Percentiles rank a stretch among this genome's conserved stretches.
Evolutionary conservation across 1,140 invertebrate genomes (phyloP).

Genomic region (Chrysopa pallens): DNA sequence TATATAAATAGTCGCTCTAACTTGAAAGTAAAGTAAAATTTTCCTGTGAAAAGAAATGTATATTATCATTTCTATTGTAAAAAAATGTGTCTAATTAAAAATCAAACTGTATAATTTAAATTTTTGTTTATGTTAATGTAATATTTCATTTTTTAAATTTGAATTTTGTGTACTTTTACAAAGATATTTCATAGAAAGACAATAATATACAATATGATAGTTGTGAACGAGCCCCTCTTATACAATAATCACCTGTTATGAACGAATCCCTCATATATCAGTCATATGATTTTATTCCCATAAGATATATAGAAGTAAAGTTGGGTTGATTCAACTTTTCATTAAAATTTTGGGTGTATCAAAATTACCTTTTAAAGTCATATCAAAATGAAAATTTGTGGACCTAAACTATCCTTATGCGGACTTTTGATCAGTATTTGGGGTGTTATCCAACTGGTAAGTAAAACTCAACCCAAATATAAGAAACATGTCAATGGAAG

Average conservation of each 20-base stretch:
- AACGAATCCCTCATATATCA: no score
- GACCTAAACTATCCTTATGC: slow-evolving; percentile 81
- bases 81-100: no score
- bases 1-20: slow-evolving; percentile 69
- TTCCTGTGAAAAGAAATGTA: no score
- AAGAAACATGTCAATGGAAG: not conserved
- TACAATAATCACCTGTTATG: slow-evolving; percentile 5
- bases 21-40: slow-evolving; percentile 6
- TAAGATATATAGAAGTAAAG: no score
- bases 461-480: slow-evolving; percentile 13
- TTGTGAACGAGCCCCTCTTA: slow-evolving; percentile 4
- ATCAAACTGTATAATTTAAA: no score
- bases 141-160: no score
- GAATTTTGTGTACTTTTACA: no score
- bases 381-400: slow-evolving; percentile 59
- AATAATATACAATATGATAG: not conserved
- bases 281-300: no score
- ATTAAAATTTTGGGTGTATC: not conserved
- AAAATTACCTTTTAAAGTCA: not conserved
- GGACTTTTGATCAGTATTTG: slow-evolving; percentile 76
- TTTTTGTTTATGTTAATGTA: no score
- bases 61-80: no score
- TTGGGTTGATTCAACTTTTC: no score
- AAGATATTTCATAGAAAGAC: no score
- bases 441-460: slow-evolving; percentile 82